Conservation (phyloP, 2,888 invertebrate species). For the Dicycla oo region DNA sequence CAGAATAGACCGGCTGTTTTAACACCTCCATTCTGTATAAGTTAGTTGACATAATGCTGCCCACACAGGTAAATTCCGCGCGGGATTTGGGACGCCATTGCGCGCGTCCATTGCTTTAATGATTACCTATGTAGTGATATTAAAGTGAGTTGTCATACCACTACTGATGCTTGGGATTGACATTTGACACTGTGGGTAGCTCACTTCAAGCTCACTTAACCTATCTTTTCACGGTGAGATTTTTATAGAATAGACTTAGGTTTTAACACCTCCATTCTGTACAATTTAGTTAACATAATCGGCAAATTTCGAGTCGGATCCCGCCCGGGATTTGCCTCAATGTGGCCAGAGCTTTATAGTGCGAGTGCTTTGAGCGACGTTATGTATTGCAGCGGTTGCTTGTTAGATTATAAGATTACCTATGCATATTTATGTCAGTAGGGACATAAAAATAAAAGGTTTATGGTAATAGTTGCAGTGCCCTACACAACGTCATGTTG, state of each 20-base stretch:
- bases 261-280: too few species aligned
- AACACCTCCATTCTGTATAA: background rate
- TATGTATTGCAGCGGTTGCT: constrained; percentile 16
- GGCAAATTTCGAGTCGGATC: background rate
- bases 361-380: constrained; percentile 14
- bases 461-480: background rate
- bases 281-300: background rate
- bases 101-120: background rate
- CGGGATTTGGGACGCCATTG: too few species aligned
- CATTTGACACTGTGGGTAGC: too few species aligned
- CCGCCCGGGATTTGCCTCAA: background rate
- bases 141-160: too few species aligned
- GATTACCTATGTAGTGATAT: too few species aligned
- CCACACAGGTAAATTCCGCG: background rate
- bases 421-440: constrained; percentile 5
- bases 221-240: too few species aligned
- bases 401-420: constrained; percentile 36
- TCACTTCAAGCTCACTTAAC: too few species aligned
- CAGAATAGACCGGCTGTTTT: too few species aligned
- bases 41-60: too few species aligned
- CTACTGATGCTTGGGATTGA: too few species aligned
- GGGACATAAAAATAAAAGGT: background rate
- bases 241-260: too few species aligned
- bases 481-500: background rate
- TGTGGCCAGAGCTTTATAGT: constrained; percentile 2